phyloP scores from a whole-genome alignment of 2,888 invertebrate genomes.

The Melanophora roralis region DNA sequence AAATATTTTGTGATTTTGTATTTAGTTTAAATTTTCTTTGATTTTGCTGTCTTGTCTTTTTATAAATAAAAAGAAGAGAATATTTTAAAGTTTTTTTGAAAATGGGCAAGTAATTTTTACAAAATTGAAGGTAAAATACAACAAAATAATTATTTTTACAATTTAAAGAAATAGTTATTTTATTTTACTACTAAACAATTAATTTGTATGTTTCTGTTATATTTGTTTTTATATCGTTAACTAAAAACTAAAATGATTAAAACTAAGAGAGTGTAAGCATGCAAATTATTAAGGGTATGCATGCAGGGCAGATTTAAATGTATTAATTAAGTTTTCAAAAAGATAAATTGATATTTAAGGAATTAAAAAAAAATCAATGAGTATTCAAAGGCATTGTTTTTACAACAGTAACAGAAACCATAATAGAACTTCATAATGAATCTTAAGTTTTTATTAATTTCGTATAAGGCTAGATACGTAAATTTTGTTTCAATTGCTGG shows the following conservation, averaged over 20 bases:
- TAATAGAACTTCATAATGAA: not conserved
- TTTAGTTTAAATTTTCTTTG: constrained; percentile 33
- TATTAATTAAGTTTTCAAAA: too few species aligned
- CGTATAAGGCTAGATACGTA: not conserved
- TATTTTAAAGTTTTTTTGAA: constrained; percentile 12
- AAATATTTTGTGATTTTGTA: constrained; percentile 50
- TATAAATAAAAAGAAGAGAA: constrained; percentile 20
- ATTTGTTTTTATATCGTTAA: constrained; percentile 29
- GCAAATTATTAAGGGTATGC: constrained; percentile 21
- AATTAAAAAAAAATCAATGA: too few species aligned
- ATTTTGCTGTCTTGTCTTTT: constrained; percentile 28
- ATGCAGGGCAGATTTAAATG: not conserved
- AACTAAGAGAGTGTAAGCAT: constrained; percentile 33
- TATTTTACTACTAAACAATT: constrained; percentile 36
- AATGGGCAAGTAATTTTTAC: constrained; percentile 35
- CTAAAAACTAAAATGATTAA: constrained; percentile 44
- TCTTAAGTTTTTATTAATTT: not conserved
- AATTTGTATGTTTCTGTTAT: constrained; percentile 28
- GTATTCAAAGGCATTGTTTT: too few species aligned
- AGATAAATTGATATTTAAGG: too few species aligned
- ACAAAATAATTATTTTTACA: constrained; percentile 39
- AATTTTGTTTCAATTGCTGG: constrained; percentile 23
- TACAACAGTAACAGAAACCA: not conserved
- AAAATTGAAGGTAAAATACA: constrained; percentile 37
- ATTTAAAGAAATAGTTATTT: constrained; percentile 16